phyloP scores from a whole-genome alignment of 35 echinoderm and acorn worm genomes.

The Chiridota heheva region DNA sequence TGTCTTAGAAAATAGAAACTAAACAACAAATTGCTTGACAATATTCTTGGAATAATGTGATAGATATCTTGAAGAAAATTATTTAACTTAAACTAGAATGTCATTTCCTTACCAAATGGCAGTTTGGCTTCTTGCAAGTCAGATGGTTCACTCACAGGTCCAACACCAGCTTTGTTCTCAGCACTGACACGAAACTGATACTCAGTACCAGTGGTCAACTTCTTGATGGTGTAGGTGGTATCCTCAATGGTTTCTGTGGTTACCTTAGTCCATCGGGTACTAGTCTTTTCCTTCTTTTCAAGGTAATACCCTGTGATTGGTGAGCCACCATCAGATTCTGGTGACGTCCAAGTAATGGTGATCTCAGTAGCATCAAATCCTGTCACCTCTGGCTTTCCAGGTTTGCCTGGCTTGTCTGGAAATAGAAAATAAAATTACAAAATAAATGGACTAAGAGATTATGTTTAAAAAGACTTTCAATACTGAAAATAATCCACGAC shows the following conservation, averaged over 20 bases:
- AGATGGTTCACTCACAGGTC: slow-evolving; percentile 80
- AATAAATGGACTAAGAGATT: too few species aligned
- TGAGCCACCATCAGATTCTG: slow-evolving; percentile 71
- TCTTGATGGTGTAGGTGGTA: slow-evolving; percentile 64
- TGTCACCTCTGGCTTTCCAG: slow-evolving; percentile 49
- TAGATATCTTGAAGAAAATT: too few species aligned
- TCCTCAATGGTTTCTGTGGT: slow-evolving; percentile 70
- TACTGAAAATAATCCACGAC: too few species aligned
- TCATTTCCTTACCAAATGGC: slow-evolving; percentile 95
- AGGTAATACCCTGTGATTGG: slow-evolving; percentile 71
- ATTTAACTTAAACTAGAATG: too few species aligned
- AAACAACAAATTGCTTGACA: slow-evolving; percentile 68
- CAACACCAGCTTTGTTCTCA: slow-evolving; percentile 80
- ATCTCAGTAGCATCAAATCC: slow-evolving; percentile 54
- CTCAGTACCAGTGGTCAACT: slow-evolving; percentile 53
- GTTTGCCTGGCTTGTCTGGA: slow-evolving; percentile 68
- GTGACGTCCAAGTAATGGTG: slow-evolving; percentile 74
- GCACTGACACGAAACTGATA: slow-evolving; percentile 74
- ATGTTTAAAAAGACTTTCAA: too few species aligned
- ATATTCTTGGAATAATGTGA: too few species aligned
- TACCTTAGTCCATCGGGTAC: slow-evolving; percentile 69
- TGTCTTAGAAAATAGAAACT: slow-evolving; percentile 37
- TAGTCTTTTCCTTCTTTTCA: slow-evolving; percentile 72
- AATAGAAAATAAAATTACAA: slow-evolving; percentile 4
- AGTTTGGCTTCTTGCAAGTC: slow-evolving; percentile 76